Evolutionary conservation across 2,888 invertebrate species (phyloP).

Genomic region (Rhodophaea formosa): DNA sequence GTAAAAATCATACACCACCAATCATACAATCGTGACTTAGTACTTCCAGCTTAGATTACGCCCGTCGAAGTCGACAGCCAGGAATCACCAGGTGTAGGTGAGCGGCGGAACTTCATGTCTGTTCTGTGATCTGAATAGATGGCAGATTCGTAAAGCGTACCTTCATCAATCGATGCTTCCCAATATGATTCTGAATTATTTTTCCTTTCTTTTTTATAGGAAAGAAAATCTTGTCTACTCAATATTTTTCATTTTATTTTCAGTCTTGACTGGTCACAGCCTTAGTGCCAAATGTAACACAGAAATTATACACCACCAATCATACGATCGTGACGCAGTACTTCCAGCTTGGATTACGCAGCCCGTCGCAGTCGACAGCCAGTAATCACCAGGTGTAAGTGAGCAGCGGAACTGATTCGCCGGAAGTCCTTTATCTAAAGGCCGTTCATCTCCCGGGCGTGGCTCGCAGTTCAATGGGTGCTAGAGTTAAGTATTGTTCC

Average conservation of each 20-base stretch:
- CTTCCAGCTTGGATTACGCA: conserved; percentile 8
- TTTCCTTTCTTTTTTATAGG: too few relatives aligned
- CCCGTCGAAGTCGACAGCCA: conserved; percentile 34
- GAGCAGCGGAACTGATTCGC: conserved; percentile 61
- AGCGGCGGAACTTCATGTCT: conserved; percentile 66
- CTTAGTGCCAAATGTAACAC: too few relatives aligned
- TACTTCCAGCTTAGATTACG: conserved; percentile 6
- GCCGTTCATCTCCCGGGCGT: conserved; percentile 62
- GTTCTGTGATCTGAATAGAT: too few relatives aligned
- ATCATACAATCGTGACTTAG: conserved; percentile 8
- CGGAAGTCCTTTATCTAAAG: conserved; percentile 70
- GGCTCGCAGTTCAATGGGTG: neutral
- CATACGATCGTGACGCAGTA: conserved; percentile 6
- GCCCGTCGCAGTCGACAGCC: conserved; percentile 33
- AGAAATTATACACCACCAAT: neutral
- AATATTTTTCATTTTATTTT: too few relatives aligned
- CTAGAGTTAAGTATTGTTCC: neutral
- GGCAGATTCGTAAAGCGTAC: too few relatives aligned
- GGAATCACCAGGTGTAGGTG: conserved; percentile 44
- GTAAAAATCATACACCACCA: neutral
- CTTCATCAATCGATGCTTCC: too few relatives aligned
- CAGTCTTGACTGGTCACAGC: too few relatives aligned
- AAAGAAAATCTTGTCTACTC: too few relatives aligned
- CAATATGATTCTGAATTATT: too few relatives aligned
- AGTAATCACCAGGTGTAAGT: conserved; percentile 43